Percentiles rank a stretch among this genome's conserved stretches.
These are phyloP conservation scores for Clarias pachynema DNA, from an alignment of 2,797 vertebrate genomes.

Conservation along the genomic window DNA sequence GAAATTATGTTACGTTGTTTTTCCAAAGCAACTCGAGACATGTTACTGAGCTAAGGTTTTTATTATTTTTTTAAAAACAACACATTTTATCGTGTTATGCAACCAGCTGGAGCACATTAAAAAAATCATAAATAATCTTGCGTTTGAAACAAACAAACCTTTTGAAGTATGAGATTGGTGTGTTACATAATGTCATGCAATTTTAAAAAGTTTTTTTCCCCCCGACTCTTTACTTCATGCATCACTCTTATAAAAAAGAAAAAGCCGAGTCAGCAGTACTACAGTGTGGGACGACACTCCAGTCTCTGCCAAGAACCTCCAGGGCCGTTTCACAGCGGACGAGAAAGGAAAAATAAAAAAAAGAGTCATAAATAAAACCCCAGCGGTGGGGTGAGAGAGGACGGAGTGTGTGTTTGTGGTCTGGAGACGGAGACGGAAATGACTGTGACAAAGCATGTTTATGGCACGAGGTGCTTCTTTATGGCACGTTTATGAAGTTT, in stretches of 20 bases:
- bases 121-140: not conserved
- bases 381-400: slow-evolving; percentile 8
- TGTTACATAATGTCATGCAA: not conserved
- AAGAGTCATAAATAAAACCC: slow-evolving; percentile 45
- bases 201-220: not conserved
- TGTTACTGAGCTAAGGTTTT: not conserved
- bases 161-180: not conserved
- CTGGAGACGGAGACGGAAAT: slow-evolving; percentile 4
- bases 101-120: not conserved
- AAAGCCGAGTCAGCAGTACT: slow-evolving; percentile 21
- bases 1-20: not conserved
- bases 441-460: slow-evolving; percentile 47
- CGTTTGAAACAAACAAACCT: not conserved
- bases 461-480: slow-evolving; percentile 16
- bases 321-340: not conserved
- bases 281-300: not conserved
- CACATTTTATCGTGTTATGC: not conserved
- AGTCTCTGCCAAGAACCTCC: slow-evolving; percentile 25
- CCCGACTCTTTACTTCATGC: not conserved
- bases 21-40: not conserved
- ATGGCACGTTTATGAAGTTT: slow-evolving; percentile 16
- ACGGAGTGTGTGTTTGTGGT: not conserved
- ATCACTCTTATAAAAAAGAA: not conserved
- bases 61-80: not conserved
- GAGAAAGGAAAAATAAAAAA: slow-evolving; percentile 6